Base-by-base conservation (phyloP, 1,140 invertebrate species). In the Macrosteles quadrilineatus region DNA sequence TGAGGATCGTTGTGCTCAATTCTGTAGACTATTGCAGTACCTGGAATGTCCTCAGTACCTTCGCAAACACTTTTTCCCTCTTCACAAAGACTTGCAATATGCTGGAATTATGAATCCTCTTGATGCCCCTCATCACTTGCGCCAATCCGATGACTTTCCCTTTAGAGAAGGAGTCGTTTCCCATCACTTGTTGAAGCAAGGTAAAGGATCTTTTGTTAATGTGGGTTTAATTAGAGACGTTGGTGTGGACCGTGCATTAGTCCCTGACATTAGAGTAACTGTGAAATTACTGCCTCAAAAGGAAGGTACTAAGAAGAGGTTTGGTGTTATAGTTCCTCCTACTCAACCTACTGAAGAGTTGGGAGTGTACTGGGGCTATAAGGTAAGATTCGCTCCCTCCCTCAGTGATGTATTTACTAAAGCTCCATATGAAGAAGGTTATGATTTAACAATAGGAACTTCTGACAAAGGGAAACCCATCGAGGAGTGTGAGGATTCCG, bases 11-110 rank as follows among this genome's bases (percentile, higher is more conserved):
- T 96, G 90, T 79, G 82, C 94, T 0, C 93, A 96, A 78, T 81
- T 99, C 75, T 93, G 90, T 0, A 85, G 91, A 65, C 93, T 99
- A 74, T 83, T 99, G 62, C 94, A 98, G 78, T 99, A 97, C 77
- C 80, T 98, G 17, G 97, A 99, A 80, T 99, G 97, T 81, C 97
- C 97, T 12, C 97, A 98, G 78, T 99, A 99, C 82, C 83, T 99
- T 32, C 82, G 97, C 25, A 98, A 98, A 82, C 85, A 88, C 77
- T 91, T 98, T 73, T 98, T 99, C 81, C 95, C 95, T 0, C 79
- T 96, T 45, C 94, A 98, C 76, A 87, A 88, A 73, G 91, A 95
- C 81, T 82, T 96, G 14, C 87, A 93, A 77, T 93, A 87, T 83
- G 90, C 89, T 64, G 94, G 94, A 3, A 76, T 97, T 1, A 80